Conservation (phyloP, 1,140 invertebrate species). For the Phortica variegata region DNA sequence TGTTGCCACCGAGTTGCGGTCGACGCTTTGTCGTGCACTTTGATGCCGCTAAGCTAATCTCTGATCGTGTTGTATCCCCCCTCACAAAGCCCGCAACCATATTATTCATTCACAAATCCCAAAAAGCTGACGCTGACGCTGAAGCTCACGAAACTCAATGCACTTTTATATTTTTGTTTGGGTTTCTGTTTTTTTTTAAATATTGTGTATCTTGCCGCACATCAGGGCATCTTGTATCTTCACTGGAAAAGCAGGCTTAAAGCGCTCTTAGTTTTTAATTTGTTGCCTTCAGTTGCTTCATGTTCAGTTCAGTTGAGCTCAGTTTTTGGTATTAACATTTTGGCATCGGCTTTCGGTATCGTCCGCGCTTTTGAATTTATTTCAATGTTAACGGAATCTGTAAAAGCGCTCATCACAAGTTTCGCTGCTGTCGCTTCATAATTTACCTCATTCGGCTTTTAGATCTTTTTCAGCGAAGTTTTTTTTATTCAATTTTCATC, state of each 20-base stretch:
- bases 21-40: constrained; percentile 7
- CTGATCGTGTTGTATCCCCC: too few relatives aligned
- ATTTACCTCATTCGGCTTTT: neutral
- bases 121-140: constrained; percentile 21
- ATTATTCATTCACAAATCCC: neutral
- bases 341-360: too few relatives aligned
- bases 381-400: constrained; percentile 32
- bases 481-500: constrained; percentile 17
- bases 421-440: too few relatives aligned
- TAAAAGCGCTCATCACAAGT: constrained; percentile 38
- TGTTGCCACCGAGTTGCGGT: constrained; percentile 5
- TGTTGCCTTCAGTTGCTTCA: constrained; percentile 34
- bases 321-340: constrained; percentile 23
- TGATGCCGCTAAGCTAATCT: neutral
- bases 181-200: constrained; percentile 4
- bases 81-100: too few relatives aligned
- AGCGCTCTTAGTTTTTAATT: constrained; percentile 48
- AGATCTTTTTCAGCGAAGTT: constrained; percentile 27
- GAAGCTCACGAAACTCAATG: too few relatives aligned
- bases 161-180: too few relatives aligned
- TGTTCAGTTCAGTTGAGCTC: constrained; percentile 20
- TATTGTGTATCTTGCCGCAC: constrained; percentile 26
- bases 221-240: constrained; percentile 39
- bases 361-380: constrained; percentile 48
- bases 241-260: constrained; percentile 37